Percentiles rank a stretch among this genome's conserved stretches.
phyloP scores from a whole-genome alignment of 2,888 invertebrate genomes.

The Reticulitermes lucifugus region DNA sequence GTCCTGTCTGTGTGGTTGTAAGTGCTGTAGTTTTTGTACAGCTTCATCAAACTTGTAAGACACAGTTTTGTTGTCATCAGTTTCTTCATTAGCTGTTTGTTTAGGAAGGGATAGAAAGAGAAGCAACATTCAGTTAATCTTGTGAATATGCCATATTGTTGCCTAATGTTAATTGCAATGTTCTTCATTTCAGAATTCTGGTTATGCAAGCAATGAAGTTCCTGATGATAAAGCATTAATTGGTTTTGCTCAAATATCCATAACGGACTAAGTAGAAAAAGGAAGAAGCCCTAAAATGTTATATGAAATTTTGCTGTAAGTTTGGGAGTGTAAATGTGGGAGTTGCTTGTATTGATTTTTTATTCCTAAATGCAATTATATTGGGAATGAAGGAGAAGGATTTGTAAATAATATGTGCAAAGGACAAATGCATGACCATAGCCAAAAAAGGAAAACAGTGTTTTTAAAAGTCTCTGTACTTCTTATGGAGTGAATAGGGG shows the following conservation, averaged over 20 bases:
- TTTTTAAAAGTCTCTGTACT: background rate
- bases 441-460: background rate
- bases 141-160: no score
- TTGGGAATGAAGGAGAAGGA: background rate
- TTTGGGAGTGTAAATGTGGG: background rate
- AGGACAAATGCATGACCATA: background rate
- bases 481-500: background rate
- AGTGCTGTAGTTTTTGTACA: no score
- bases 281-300: no score
- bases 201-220: constrained; percentile 78
- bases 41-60: no score
- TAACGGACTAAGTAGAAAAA: constrained; percentile 77
- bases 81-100: no score
- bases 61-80: no score
- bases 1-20: no score
- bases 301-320: background rate
- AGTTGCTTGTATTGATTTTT: background rate
- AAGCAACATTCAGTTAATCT: no score
- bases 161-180: background rate
- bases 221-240: constrained; percentile 95
- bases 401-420: background rate
- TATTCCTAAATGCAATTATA: background rate
- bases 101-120: no score
- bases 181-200: constrained; percentile 71
- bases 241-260: constrained; percentile 97